phyloP scores from a whole-genome alignment of 2,888 invertebrate species.

The Baccha elongata region DNA sequence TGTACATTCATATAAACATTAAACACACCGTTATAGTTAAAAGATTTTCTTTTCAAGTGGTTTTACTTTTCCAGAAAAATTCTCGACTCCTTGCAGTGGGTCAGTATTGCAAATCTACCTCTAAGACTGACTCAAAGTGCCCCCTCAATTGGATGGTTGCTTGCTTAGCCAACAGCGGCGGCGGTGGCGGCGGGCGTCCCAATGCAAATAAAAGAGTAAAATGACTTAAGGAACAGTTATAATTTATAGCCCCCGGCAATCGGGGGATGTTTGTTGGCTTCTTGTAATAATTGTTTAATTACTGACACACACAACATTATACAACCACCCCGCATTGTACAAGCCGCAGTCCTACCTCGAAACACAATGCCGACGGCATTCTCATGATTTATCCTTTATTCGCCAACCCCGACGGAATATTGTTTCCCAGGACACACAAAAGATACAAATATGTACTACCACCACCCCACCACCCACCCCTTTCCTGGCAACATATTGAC shows the following conservation, averaged over 20 bases:
- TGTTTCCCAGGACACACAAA: conserved; percentile 51
- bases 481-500: conserved; percentile 82
- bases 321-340: conserved; percentile 30
- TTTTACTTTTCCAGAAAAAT: conserved; percentile 13
- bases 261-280: conserved; percentile 72
- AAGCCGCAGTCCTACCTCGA: conserved; percentile 41
- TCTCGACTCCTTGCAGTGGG: conserved; percentile 58
- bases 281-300: conserved; percentile 74
- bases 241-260: conserved; percentile 66
- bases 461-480: not conserved
- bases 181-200: conserved; percentile 38
- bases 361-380: conserved; percentile 66
- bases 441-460: conserved; percentile 2
- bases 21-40: conserved; percentile 19
- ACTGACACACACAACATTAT: conserved; percentile 58
- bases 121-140: conserved; percentile 44
- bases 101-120: conserved; percentile 55
- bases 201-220: conserved; percentile 62
- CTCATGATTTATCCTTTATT: conserved; percentile 65
- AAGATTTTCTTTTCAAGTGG: conserved; percentile 17
- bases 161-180: conserved; percentile 59
- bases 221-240: conserved; percentile 62
- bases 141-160: conserved; percentile 47
- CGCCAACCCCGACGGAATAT: conserved; percentile 36
- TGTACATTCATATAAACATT: conserved; percentile 43